Conservation (phyloP, 2,113 vertebrate genomes). For the Leucopsar rothschildi region DNA sequence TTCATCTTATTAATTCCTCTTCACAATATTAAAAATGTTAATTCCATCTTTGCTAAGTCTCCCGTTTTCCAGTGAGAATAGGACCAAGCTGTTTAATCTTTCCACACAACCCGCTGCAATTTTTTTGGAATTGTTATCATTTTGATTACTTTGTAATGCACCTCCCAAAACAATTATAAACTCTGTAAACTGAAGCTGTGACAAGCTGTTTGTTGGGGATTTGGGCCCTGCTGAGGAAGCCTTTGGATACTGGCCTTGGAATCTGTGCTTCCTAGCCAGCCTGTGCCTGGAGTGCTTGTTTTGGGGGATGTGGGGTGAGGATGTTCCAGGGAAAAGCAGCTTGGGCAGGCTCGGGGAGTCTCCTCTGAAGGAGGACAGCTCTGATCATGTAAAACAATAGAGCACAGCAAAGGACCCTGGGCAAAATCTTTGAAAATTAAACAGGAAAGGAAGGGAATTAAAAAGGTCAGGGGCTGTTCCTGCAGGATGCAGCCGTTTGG, state of each 20-base stretch:
- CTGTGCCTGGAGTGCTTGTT: accelerated
- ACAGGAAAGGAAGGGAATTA: not conserved
- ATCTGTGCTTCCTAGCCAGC: not conserved
- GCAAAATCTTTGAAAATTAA: not conserved
- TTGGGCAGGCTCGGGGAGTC: not conserved
- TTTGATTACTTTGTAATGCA: slow-evolving; percentile 52
- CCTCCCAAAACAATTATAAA: slow-evolving; percentile 61
- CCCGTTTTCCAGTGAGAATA: slow-evolving; percentile 15
- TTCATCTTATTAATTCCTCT: slow-evolving; percentile 54
- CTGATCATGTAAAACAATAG: accelerated
- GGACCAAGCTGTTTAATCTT: slow-evolving; percentile 64
- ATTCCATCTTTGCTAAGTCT: slow-evolving; percentile 55
- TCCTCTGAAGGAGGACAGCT: not conserved
- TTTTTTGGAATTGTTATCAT: slow-evolving; percentile 60
- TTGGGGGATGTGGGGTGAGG: not conserved
- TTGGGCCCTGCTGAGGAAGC: not conserved
- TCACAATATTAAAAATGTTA: slow-evolving; percentile 67
- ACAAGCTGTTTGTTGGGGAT: not conserved
- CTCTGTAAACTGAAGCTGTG: slow-evolving; percentile 8
- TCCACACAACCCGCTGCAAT: not conserved
- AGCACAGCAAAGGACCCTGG: not conserved
- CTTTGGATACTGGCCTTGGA: not conserved
- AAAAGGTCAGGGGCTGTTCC: not conserved
- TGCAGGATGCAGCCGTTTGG: not conserved
- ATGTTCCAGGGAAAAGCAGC: not conserved